These are phyloP conservation scores for Chymomyza procnemis DNA, from an alignment of 2,888 invertebrate species.

Conservation along the genomic window DNA sequence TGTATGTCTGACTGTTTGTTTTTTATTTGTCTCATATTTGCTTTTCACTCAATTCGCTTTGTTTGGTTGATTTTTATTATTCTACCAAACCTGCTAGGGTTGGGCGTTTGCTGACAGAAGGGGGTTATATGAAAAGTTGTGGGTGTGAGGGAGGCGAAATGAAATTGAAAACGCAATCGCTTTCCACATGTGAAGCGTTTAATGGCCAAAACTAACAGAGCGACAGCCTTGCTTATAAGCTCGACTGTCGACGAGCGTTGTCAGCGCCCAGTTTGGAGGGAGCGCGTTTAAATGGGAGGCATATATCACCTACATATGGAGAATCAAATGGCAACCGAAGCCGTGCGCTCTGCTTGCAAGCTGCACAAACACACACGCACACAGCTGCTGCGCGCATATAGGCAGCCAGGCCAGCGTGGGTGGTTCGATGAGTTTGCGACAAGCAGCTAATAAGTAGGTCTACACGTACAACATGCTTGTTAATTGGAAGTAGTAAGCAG, in stretches of 20 bases:
- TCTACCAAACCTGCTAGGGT: conserved; percentile 30
- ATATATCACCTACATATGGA: neutral
- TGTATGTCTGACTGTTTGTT: conserved; percentile 39
- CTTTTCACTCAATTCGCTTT: conserved; percentile 75
- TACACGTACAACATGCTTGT: no score
- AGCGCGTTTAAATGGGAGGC: neutral
- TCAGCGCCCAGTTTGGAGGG: neutral
- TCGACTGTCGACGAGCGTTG: neutral
- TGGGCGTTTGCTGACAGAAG: conserved; percentile 5
- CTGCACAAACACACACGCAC: neutral
- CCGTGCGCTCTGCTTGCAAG: neutral
- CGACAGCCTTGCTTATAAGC: neutral
- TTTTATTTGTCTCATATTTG: conserved; percentile 75
- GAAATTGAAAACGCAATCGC: conserved; percentile 65
- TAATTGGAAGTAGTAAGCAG: no score
- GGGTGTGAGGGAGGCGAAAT: conserved; percentile 25
- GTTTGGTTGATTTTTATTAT: conserved; percentile 69
- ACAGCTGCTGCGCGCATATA: no score
- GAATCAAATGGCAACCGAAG: neutral
- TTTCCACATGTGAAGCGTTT: conserved; percentile 47
- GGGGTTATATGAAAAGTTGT: neutral
- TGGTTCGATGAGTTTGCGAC: no score
- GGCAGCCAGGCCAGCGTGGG: no score
- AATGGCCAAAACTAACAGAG: conserved; percentile 16
- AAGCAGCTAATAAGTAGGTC: no score